Base-by-base conservation (phyloP, 2,888 invertebrate species). In the Lepidonotus clava region DNA sequence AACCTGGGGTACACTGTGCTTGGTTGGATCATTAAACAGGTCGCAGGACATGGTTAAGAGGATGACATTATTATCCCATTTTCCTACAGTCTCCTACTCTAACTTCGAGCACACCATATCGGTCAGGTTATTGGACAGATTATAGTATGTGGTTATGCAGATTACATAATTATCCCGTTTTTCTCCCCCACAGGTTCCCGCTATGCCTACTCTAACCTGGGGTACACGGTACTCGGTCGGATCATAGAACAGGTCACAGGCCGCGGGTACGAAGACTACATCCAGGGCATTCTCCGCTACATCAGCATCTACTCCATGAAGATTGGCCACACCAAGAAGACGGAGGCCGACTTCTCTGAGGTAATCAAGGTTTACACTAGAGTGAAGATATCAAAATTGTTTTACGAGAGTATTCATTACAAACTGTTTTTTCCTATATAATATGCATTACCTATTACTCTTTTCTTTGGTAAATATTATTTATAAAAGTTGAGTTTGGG, bases 161-260 rank as follows among this genome's bases (percentile, higher is more conserved):
- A n/a, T n/a, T n/a, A n/a, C n/a, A n/a, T n/a, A n/a, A n/a, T n/a
- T n/a, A n/a, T n/a, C n/a, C n/a, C n/a, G n/a, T n/a, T n/a, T n/a
- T n/a, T n/a, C n/a, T n/a, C n/a, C n/a, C n/a, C n/a, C n/a, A 21
- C 87, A 93, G 93, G 93, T 40, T 90, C 89, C 18, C 88, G 90
- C n/a, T 92, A 92, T 88, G 91, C 91, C 28, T 93, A 93, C 86
- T 92, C 92, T 38, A 93, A 93, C 88, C 88, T 93, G 83, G 92
- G 93, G 36, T 93, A 93, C 88, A 88, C 92, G 56, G 88, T 92
- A 1, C 90, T 93, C 11, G 93, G 93, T 0, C 84, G 90, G 83
- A 89, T 93, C n/a, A 89, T 93, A 36, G 92, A 92, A 87, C 85
- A 85, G 66, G 87, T 92, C 8, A 89, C 91, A 6, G 90, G 90